A percentile compares a stretch with the other conserved stretches of the same genome.
Conservation (phyloP, 2,888 invertebrate genomes). For the Masnerella sp. region DNA sequence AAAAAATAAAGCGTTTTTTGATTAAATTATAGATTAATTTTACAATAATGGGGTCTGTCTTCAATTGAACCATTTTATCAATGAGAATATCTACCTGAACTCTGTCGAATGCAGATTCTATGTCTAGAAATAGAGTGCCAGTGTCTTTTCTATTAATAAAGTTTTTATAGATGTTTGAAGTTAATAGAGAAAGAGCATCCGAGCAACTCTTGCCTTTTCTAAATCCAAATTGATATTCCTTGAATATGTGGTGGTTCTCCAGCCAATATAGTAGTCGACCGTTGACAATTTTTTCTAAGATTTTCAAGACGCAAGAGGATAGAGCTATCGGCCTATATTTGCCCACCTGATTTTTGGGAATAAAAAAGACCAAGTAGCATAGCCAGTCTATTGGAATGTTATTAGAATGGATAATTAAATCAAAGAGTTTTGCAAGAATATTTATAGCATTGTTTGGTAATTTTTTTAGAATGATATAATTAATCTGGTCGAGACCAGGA, state of each 20-base stretch:
- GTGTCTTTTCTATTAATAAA: not conserved
- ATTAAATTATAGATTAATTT: constrained; percentile 7
- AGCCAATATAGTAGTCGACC: not conserved
- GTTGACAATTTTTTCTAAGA: constrained; percentile 18
- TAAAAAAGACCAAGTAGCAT: constrained; percentile 7
- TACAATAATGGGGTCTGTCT: constrained; percentile 7
- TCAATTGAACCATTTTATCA: not conserved
- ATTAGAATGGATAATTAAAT: too few species aligned
- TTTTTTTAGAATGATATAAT: too few species aligned
- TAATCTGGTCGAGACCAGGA: too few species aligned
- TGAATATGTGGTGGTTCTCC: not conserved
- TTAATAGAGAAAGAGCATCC: not conserved
- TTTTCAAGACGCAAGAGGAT: constrained; percentile 8
- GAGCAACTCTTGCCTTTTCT: not conserved
- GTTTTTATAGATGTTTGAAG: not conserved
- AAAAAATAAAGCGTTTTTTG: not conserved
- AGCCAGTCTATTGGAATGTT: not conserved
- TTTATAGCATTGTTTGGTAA: too few species aligned
- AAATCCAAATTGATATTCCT: constrained; percentile 9
- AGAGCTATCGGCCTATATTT: constrained; percentile 23
- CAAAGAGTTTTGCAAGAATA: too few species aligned
- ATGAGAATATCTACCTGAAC: constrained; percentile 8
- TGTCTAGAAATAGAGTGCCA: constrained; percentile 2
- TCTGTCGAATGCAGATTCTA: constrained; percentile 12
- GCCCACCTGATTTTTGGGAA: constrained; percentile 5